phyloP scores from a whole-genome alignment of 2,113 vertebrate species.

The Oceanites oceanicus region DNA sequence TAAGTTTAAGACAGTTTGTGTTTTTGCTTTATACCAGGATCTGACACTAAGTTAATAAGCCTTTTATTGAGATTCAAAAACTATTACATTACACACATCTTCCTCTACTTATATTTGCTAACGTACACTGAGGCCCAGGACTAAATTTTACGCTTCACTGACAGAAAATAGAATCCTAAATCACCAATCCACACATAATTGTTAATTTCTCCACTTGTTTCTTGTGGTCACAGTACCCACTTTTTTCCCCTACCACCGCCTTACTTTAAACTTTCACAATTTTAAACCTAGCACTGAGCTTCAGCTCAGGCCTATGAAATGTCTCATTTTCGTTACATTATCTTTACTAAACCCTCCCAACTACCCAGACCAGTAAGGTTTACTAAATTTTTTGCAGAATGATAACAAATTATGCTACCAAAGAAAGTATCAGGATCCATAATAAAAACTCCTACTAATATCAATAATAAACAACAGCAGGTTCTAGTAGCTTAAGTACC shows the following conservation, averaged over 20 bases:
- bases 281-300: neutral
- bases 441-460: neutral
- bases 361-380: neutral
- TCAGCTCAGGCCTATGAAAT: neutral
- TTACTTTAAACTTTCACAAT: neutral
- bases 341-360: neutral
- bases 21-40: neutral
- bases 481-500: neutral
- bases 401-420: neutral
- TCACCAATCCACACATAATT: slow-evolving; percentile 26
- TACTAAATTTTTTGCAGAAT: neutral
- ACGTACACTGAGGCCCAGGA: slow-evolving; percentile 12
- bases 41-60: slow-evolving; percentile 18
- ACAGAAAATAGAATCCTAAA: slow-evolving; percentile 65
- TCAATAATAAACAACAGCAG: neutral
- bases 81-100: slow-evolving; percentile 49
- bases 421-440: neutral
- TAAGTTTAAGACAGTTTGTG: neutral
- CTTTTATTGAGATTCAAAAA: slow-evolving; percentile 62
- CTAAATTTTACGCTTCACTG: slow-evolving; percentile 65
- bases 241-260: neutral
- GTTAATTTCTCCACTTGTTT: slow-evolving; percentile 41
- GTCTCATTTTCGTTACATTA: neutral
- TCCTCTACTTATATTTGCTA: slow-evolving; percentile 35
- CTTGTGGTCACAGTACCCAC: neutral